Evolutionary conservation across 2,113 vertebrate species (phyloP).

Genomic region (Aegithalos caudatus): DNA sequence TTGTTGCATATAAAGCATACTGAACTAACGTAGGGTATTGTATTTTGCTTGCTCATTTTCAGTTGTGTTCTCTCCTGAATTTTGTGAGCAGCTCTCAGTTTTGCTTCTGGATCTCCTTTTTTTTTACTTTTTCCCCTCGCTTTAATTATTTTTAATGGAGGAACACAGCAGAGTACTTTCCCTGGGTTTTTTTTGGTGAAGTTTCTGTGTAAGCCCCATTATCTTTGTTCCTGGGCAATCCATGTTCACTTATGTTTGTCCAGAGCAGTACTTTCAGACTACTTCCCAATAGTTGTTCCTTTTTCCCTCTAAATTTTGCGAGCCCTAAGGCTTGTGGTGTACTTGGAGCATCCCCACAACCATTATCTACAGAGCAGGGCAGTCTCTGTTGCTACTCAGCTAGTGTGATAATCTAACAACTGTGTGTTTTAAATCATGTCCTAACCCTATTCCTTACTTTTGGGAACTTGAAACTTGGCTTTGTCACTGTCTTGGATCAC

Average conservation of each 20-base stretch:
- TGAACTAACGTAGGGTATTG: background rate
- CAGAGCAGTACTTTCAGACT: background rate
- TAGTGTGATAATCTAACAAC: background rate
- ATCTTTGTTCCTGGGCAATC: background rate
- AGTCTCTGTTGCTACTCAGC: background rate
- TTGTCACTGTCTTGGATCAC: background rate
- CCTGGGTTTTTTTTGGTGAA: background rate
- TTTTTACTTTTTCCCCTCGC: accelerated
- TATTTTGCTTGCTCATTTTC: background rate
- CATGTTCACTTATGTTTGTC: background rate
- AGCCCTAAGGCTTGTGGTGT: background rate
- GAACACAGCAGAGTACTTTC: background rate
- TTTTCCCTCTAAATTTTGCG: background rate
- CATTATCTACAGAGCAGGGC: background rate
- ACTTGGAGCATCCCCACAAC: background rate
- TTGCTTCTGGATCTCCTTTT: background rate
- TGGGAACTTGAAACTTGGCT: background rate
- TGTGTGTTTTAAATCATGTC: background rate
- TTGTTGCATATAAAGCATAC: background rate
- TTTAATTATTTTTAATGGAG: background rate
- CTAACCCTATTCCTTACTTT: background rate
- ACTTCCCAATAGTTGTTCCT: background rate
- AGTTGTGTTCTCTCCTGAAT: background rate
- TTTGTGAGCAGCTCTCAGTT: background rate
- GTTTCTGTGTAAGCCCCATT: background rate